phyloP scores from a whole-genome alignment of 2,113 vertebrate genomes.

The Aspiorhynchus laticeps region DNA sequence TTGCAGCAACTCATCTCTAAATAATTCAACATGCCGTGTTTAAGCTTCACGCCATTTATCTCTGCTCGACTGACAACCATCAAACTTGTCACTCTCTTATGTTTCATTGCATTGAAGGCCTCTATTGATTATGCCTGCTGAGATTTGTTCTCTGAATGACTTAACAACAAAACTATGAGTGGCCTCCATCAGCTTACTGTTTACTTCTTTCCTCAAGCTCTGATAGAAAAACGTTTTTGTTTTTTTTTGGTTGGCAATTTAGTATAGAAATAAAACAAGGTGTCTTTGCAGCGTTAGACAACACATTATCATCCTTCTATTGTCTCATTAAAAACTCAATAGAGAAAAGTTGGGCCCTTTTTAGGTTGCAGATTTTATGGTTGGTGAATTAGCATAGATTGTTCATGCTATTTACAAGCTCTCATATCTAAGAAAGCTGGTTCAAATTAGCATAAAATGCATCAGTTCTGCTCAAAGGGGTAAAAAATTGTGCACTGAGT shows the following conservation, averaged over 20 bases:
- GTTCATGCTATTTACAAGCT: constrained; percentile 20
- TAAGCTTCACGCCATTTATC: constrained; percentile 66
- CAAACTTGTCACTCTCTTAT: constrained; percentile 51
- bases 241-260: not conserved
- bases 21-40: constrained; percentile 71
- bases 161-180: constrained; percentile 11
- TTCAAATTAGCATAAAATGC: constrained; percentile 77
- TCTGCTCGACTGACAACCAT: constrained; percentile 59
- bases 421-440: constrained; percentile 45
- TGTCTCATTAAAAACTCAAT: constrained; percentile 10
- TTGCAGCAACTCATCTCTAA: constrained; percentile 65
- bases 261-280: constrained; percentile 1
- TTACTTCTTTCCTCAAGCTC: not conserved
- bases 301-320: constrained; percentile 18
- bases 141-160: constrained; percentile 18
- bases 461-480: constrained; percentile 70
- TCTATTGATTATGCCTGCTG: constrained; percentile 41
- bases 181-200: not conserved
- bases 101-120: constrained; percentile 32
- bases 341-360: constrained; percentile 1
- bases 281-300: not conserved
- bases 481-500: constrained; percentile 64
- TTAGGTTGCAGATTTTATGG: constrained; percentile 17
- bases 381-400: constrained; percentile 20
- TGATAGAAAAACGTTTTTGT: not conserved